Evolutionary conservation across 2,888 invertebrate species (phyloP).

Genomic region (Desoria tigrina): DNA sequence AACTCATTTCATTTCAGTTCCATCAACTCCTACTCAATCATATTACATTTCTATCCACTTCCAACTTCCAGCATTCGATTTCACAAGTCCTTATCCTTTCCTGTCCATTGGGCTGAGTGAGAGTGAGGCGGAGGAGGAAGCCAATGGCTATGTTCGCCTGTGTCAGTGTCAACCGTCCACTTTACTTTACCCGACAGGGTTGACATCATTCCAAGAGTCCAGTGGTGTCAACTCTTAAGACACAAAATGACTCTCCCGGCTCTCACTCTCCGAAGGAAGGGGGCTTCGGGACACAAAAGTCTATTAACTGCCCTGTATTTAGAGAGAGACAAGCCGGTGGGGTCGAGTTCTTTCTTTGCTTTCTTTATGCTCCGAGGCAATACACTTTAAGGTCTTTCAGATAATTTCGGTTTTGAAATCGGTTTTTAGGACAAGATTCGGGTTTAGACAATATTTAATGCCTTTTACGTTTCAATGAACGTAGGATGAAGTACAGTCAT

Average conservation of each 20-base stretch:
- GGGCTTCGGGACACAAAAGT: conserved; percentile 10
- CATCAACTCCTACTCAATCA: conserved; percentile 20
- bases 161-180: conserved; percentile 21
- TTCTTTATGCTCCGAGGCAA: conserved; percentile 9
- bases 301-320: no score
- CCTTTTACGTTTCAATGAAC: no score
- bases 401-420: not conserved
- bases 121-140: no score
- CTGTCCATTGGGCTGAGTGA: no score
- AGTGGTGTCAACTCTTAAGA: conserved; percentile 8
- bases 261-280: not conserved
- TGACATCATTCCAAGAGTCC: conserved; percentile 11
- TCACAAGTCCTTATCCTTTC: not conserved
- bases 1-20: conserved; percentile 23
- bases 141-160: conserved; percentile 8
- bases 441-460: no score
- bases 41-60: conserved; percentile 21
- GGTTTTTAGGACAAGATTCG: no score
- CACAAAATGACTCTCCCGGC: conserved; percentile 2
- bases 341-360: conserved; percentile 5
- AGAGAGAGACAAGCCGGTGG: no score
- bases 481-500: no score
- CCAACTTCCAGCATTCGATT: not conserved
- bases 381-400: not conserved
- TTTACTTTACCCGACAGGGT: not conserved